Conservation (phyloP, 2,888 invertebrate genomes). For the Eristalis tenax region DNA sequence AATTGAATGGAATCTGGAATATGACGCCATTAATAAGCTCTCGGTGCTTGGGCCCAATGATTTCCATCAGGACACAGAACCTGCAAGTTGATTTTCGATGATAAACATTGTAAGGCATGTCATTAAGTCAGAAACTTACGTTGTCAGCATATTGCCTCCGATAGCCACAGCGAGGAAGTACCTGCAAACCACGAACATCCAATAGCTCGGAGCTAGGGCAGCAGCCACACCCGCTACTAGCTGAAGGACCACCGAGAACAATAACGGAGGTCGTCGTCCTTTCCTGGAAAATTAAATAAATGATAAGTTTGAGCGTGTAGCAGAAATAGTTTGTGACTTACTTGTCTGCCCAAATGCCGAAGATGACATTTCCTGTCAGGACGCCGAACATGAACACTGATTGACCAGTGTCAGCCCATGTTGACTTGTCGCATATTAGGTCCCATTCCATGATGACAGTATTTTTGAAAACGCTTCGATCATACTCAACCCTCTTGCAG, state of each 20-base stretch:
- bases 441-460: conserved; percentile 89
- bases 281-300: conserved; percentile 83
- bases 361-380: conserved; percentile 87
- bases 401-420: conserved; percentile 82
- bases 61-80: conserved; percentile 85
- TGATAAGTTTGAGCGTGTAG: neutral
- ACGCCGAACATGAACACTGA: conserved; percentile 89
- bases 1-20: conserved; percentile 86
- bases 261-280: conserved; percentile 87
- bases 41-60: conserved; percentile 81
- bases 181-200: conserved; percentile 84
- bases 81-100: conserved; percentile 76
- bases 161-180: conserved; percentile 88
- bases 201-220: conserved; percentile 86
- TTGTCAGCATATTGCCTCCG: conserved; percentile 90
- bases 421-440: conserved; percentile 84
- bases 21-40: conserved; percentile 79
- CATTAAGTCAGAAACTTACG: conserved; percentile 41
- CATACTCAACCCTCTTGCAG: conserved; percentile 84
- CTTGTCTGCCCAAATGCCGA: conserved; percentile 89
- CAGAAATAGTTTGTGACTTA: conserved; percentile 77
- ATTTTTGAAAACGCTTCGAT: conserved; percentile 85
- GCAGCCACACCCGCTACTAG: conserved; percentile 86
- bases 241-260: conserved; percentile 87
- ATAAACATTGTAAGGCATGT: conserved; percentile 55